These are phyloP conservation scores for Toxotes lorentzi DNA, from an alignment of 2,797 vertebrate genomes.

Conservation along the genomic window DNA sequence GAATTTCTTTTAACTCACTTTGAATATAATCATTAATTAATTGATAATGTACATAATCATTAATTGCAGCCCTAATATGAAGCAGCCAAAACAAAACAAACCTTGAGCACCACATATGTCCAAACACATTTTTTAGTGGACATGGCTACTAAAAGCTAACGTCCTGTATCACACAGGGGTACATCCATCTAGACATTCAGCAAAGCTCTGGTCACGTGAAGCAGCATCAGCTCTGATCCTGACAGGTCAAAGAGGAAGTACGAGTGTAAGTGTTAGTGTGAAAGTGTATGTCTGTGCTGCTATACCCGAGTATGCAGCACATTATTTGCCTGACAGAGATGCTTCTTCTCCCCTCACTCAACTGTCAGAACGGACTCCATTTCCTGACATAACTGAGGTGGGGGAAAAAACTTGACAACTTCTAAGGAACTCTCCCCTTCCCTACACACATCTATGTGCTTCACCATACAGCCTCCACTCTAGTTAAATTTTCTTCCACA, in stretches of 20 bases:
- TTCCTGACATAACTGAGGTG: slow-evolving; percentile 37
- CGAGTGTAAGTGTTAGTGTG: background rate
- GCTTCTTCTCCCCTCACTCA: slow-evolving; percentile 29
- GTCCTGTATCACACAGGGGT: background rate
- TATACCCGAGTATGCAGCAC: slow-evolving; percentile 25
- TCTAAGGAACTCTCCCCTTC: background rate
- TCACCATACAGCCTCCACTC: background rate
- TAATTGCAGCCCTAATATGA: background rate
- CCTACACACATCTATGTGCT: slow-evolving; percentile 1
- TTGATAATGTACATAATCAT: background rate
- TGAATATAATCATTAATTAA: background rate
- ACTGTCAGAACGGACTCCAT: slow-evolving; percentile 34
- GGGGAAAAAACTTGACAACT: slow-evolving; percentile 14
- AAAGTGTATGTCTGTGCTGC: slow-evolving; percentile 16
- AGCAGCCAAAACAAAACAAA: background rate
- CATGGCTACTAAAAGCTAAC: background rate
- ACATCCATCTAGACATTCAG: slow-evolving; percentile 19
- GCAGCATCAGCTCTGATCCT: slow-evolving; percentile 16
- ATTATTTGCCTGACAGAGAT: slow-evolving; percentile 52
- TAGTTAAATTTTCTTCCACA: slow-evolving; percentile 21
- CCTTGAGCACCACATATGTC: background rate
- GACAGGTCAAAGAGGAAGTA: slow-evolving; percentile 2
- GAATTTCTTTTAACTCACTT: background rate
- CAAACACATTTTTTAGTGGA: background rate
- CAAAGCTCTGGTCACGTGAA: slow-evolving; percentile 26